phyloP scores from a whole-genome alignment of 2,797 vertebrate genomes.

The Channallabes apus region DNA sequence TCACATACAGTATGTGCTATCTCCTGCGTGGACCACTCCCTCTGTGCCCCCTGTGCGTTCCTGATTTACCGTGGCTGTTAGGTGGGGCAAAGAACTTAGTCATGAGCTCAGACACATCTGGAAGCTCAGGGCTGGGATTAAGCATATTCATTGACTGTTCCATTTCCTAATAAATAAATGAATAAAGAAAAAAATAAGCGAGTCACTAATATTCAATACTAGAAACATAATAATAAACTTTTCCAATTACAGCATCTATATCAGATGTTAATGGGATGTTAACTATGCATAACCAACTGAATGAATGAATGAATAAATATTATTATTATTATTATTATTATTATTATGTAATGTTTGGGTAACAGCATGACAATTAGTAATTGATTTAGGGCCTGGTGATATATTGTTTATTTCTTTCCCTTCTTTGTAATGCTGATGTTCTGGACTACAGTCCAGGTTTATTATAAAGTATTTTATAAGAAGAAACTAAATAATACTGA shows the following conservation, averaged over 20 bases:
- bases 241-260: neutral
- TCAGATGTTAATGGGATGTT: neutral
- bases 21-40: slow-evolving; percentile 50
- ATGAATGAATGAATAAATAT: neutral
- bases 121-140: slow-evolving; percentile 84
- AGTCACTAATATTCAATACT: neutral
- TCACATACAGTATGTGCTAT: neutral
- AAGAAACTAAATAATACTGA: slow-evolving; percentile 42
- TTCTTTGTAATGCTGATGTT: neutral
- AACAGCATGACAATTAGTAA: neutral
- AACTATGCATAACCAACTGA: neutral
- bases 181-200: slow-evolving; percentile 27
- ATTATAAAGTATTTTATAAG: neutral
- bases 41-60: slow-evolving; percentile 57
- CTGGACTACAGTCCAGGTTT: neutral
- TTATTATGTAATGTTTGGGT: neutral
- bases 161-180: slow-evolving; percentile 76
- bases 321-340: neutral
- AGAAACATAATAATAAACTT: neutral
- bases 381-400: neutral
- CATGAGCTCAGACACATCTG: slow-evolving; percentile 88
- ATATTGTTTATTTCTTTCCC: neutral
- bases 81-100: slow-evolving; percentile 85
- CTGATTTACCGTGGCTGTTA: slow-evolving; percentile 80
- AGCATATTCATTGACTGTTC: slow-evolving; percentile 89